Percentiles rank a stretch among this genome's conserved stretches.
Evolutionary conservation across 2,888 invertebrate genomes (phyloP).

Genomic region (Tanytarsus gracilentus): DNA sequence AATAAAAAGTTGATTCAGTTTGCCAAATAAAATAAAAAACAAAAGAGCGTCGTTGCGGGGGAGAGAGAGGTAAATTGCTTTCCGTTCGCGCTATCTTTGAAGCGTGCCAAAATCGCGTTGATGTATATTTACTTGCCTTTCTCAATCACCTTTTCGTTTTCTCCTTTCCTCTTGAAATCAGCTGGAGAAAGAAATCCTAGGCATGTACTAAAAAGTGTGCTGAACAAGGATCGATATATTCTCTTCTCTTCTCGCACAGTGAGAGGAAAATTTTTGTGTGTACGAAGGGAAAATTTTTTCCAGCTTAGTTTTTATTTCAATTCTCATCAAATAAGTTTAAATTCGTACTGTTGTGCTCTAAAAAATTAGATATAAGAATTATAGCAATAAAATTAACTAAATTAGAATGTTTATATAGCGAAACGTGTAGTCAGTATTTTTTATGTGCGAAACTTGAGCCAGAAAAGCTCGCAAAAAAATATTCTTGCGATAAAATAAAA

Average conservation of each 20-base stretch:
- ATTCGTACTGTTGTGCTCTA: neutral
- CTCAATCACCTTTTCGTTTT: no score
- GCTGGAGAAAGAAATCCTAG: slow-evolving; percentile 21
- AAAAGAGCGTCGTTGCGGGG: no score
- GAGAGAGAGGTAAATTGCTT: no score
- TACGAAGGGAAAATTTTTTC: slow-evolving; percentile 8
- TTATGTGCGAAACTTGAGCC: no score
- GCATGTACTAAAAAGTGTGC: slow-evolving; percentile 22
- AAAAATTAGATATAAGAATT: neutral
- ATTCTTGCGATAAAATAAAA: neutral
- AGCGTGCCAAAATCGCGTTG: no score
- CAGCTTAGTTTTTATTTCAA: slow-evolving; percentile 28
- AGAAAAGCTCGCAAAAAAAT: no score
- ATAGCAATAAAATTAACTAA: neutral
- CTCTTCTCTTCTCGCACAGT: slow-evolving; percentile 1
- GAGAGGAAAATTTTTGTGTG: slow-evolving; percentile 19
- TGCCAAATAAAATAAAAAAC: no score
- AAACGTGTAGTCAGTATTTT: neutral
- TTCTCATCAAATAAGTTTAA: slow-evolving; percentile 15
- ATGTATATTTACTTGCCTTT: no score
- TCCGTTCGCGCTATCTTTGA: no score
- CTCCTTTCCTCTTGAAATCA: neutral
- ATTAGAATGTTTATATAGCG: neutral
- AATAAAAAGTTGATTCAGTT: no score
- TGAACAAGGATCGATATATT: slow-evolving; percentile 11